Conservation (phyloP, 2,113 vertebrate species). For the Odobenus rosmarus region DNA sequence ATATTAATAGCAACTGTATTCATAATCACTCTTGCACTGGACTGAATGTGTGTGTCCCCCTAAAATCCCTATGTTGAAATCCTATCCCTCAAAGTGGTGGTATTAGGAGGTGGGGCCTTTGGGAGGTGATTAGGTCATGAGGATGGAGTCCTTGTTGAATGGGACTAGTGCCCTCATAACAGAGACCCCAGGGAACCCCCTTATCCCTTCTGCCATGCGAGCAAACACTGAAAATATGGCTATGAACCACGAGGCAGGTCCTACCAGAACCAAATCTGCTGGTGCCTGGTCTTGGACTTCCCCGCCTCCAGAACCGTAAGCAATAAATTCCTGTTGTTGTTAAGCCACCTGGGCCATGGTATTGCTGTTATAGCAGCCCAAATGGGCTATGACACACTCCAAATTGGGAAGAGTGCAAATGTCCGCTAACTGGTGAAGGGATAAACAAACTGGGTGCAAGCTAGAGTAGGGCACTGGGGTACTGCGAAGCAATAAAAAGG, state of each 20-base stretch:
- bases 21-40: not conserved
- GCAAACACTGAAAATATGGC: not conserved
- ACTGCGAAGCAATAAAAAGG: not conserved
- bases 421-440: not conserved
- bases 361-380: not conserved
- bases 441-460: not conserved
- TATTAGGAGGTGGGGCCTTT: not conserved
- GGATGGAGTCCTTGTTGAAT: not conserved
- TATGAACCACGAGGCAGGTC: not conserved
- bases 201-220: not conserved
- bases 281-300: not conserved
- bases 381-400: not conserved
- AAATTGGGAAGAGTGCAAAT: not conserved
- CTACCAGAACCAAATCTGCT: not conserved
- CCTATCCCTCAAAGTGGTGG: not conserved
- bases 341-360: not conserved
- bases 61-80: not conserved
- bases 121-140: not conserved
- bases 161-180: not conserved
- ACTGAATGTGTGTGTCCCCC: not conserved
- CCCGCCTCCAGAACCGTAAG: not conserved
- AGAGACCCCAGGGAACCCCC: not conserved
- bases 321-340: not conserved
- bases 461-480: too few species aligned
- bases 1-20: not conserved